A percentile compares a stretch with the other conserved stretches of the same genome.
Evolutionary conservation across 2,797 vertebrate species (phyloP).

Genomic region (Malacoraja senta): DNA sequence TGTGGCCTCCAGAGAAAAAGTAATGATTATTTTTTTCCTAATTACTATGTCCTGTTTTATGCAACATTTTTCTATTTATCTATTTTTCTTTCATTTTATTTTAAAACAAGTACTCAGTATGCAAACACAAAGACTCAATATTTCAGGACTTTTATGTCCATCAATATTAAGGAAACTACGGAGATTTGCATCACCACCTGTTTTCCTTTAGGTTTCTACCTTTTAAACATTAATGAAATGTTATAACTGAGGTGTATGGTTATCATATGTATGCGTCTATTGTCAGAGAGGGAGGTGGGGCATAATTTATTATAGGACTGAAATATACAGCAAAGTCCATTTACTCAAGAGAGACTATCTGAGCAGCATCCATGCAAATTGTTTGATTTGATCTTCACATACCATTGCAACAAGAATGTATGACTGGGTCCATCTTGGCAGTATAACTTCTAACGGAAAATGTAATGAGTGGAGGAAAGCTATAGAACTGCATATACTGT

Average conservation of each 20-base stretch:
- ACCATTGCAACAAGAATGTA: not conserved
- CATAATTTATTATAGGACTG: not conserved
- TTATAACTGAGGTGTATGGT: not conserved
- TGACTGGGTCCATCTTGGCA: not conserved
- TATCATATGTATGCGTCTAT: not conserved
- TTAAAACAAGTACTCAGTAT: not conserved
- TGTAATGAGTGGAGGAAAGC: not conserved
- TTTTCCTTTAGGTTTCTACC: not conserved
- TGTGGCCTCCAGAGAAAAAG: too few relatives aligned
- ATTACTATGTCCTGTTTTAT: too few relatives aligned
- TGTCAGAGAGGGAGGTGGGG: not conserved
- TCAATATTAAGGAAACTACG: not conserved
- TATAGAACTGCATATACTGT: too few relatives aligned
- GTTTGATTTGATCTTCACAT: not conserved
- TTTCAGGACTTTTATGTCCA: not conserved
- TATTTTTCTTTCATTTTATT: too few relatives aligned
- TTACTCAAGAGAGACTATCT: not conserved
- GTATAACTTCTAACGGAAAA: not conserved
- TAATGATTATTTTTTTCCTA: too few relatives aligned
- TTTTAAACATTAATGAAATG: not conserved
- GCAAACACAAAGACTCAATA: not conserved
- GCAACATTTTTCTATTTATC: too few relatives aligned
- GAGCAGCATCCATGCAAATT: not conserved
- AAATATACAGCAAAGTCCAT: not conserved
- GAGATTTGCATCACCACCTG: not conserved